A percentile compares a stretch with the other conserved stretches of the same genome.
Evolutionary conservation across 2,888 invertebrate genomes (phyloP).

Genomic region (Fragum whitleyi): DNA sequence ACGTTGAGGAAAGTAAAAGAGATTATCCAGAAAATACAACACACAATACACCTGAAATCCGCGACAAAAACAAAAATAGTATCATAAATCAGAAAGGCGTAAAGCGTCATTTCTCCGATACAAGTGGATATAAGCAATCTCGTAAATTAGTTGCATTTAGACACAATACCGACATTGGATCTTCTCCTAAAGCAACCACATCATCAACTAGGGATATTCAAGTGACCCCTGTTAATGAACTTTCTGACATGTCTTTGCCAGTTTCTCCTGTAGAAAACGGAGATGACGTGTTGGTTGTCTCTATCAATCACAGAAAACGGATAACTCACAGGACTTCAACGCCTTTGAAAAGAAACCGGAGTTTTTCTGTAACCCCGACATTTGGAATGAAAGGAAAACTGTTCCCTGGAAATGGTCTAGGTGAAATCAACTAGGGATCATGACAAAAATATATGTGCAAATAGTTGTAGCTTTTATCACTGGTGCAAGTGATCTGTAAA

Average conservation of each 20-base stretch:
- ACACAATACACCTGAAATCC: too few relatives aligned
- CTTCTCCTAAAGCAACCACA: not conserved
- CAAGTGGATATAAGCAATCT: not conserved
- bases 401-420: not conserved
- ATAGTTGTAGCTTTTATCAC: too few relatives aligned
- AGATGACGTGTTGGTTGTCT: not conserved
- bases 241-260: not conserved
- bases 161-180: not conserved
- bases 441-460: too few relatives aligned
- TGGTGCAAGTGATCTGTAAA: too few relatives aligned
- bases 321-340: constrained; percentile 4
- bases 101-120: not conserved
- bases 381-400: not conserved
- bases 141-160: constrained; percentile 17
- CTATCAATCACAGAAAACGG: not conserved
- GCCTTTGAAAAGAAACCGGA: not conserved
- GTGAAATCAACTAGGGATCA: too few relatives aligned
- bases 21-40: too few relatives aligned
- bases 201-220: constrained; percentile 8
- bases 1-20: too few relatives aligned
- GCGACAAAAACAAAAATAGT: too few relatives aligned
- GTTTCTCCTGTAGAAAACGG: constrained; percentile 6
- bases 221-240: constrained; percentile 19
- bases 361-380: not conserved
- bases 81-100: not conserved